Evolutionary conservation across 2,888 invertebrate species (phyloP).

Genomic region (Pseudococcus longispinus): DNA sequence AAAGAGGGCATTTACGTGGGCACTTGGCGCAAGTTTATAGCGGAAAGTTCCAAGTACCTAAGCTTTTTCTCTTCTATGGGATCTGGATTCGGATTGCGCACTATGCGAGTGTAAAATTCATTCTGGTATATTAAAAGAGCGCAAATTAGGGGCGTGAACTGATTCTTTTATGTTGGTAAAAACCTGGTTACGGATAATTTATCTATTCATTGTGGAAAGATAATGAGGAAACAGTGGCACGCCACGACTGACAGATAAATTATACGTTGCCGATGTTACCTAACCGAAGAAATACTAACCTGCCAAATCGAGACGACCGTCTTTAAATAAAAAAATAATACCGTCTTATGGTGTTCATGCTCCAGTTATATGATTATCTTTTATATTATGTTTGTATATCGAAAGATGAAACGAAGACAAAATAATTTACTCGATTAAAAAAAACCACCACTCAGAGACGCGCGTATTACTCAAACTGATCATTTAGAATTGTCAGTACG

Average conservation of each 20-base stretch:
- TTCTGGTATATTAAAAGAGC: not conserved
- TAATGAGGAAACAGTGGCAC: constrained; percentile 54
- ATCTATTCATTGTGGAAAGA: constrained; percentile 49
- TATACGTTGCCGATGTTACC: constrained; percentile 39
- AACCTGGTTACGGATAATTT: constrained; percentile 51
- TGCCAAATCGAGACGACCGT: constrained; percentile 40
- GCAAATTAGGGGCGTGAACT: constrained; percentile 52
- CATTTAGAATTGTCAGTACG: constrained; percentile 17
- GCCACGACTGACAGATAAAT: constrained; percentile 47
- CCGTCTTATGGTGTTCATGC: constrained; percentile 24
- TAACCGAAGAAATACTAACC: constrained; percentile 41
- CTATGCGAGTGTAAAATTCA: not conserved
- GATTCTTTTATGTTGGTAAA: constrained; percentile 6
- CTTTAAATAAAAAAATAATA: not conserved
- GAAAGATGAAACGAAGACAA: constrained; percentile 29
- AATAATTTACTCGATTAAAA: constrained; percentile 33
- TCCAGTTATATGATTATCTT: constrained; percentile 39
- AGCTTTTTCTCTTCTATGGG: not conserved
- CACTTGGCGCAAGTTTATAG: not conserved
- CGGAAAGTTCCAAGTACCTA: not conserved
- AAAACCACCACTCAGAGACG: not conserved
- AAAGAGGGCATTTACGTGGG: not conserved
- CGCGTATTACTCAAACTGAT: constrained; percentile 9
- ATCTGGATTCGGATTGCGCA: not conserved
- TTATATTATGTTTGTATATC: constrained; percentile 35